Evolutionary conservation across 2,888 invertebrate genomes (phyloP), one percentile per base, ranked within the genome.

Genomic region (Cybosia mesomella): DNA sequence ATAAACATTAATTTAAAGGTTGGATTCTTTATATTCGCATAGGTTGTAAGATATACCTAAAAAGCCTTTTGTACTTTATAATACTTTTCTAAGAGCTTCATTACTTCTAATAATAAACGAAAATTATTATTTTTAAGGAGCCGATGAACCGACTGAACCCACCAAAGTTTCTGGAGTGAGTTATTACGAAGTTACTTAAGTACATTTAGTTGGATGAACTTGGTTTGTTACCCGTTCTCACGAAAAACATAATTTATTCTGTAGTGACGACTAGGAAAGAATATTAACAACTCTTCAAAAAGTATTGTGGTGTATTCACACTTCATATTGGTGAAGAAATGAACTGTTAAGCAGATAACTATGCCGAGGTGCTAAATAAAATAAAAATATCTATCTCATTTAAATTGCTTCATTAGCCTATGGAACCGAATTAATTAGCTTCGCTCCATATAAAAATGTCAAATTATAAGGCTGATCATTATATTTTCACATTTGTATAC

Each of bases 181-280:
- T 81, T 78, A 76, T 81, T 75, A 83, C 71, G 57, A 75, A 83
- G 78, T 82, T 79, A 67, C 72, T 75, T 76, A 80, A 80, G 79
- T 74, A 83, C 73, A 74, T 81, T 80, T 74, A 80, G 73, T 74
- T 73, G 62, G 73, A 64, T 76, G 75, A 81, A 79, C 80, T 77
- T 78, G 66, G 83, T 75, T 81, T 76, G 77, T 74, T 79, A 76
- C 72, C 74, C 77, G 76, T 75, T 76, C 76, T 77, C 34, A 73
- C 67, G 77, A 81, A 81, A 82, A 82, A 82, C 76, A 79, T 81
- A 77, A 79, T 81, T 82, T 81, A 82, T 82, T 79, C 77, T 75
- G 70, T 76, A 70, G 74, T 77, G 70, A 61, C 63, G 60, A 68
- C 78, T 61, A 68, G 64, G 73, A 65, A 72, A 76, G 77, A 79